Conservation (phyloP, 2,113 vertebrate genomes). For the Perca flavescens region DNA sequence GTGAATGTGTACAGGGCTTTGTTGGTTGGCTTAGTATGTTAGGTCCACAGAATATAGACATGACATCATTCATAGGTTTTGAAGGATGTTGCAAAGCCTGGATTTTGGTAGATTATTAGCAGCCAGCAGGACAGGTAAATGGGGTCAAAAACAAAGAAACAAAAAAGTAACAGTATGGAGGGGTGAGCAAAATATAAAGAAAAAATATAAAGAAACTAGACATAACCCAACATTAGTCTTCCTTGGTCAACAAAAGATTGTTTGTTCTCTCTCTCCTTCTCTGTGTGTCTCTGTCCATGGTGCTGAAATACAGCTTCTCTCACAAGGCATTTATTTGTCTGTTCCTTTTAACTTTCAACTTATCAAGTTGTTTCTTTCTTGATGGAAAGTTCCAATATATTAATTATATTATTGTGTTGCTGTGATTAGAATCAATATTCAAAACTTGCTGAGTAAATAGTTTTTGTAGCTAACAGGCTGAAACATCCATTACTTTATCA, state of each 20-base stretch:
- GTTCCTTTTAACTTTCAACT: slow-evolving; percentile 14
- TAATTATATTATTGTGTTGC: too few species aligned
- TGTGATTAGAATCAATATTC: neutral
- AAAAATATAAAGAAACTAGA: neutral
- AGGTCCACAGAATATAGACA: neutral
- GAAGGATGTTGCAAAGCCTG: neutral
- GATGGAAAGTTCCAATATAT: neutral
- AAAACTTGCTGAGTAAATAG: slow-evolving; percentile 5
- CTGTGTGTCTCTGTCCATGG: slow-evolving; percentile 43
- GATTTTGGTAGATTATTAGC: neutral
- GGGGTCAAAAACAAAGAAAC: neutral
- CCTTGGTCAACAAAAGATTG: too few species aligned
- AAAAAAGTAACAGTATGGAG: neutral
- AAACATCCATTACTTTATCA: slow-evolving; percentile 19
- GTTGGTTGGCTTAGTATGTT: neutral
- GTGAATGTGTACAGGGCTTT: neutral
- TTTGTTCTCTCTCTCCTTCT: neutral
- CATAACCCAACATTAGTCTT: neutral
- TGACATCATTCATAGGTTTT: neutral
- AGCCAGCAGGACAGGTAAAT: neutral
- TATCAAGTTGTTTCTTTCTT: slow-evolving; percentile 11
- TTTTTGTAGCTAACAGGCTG: slow-evolving; percentile 22
- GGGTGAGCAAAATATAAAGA: neutral
- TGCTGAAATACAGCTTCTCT: slow-evolving; percentile 48
- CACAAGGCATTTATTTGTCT: neutral